Percentiles rank a stretch among this genome's conserved stretches.
These are phyloP conservation scores for Ibycter americanus DNA, from an alignment of 2,797 vertebrate genomes.

Conservation along the genomic window DNA sequence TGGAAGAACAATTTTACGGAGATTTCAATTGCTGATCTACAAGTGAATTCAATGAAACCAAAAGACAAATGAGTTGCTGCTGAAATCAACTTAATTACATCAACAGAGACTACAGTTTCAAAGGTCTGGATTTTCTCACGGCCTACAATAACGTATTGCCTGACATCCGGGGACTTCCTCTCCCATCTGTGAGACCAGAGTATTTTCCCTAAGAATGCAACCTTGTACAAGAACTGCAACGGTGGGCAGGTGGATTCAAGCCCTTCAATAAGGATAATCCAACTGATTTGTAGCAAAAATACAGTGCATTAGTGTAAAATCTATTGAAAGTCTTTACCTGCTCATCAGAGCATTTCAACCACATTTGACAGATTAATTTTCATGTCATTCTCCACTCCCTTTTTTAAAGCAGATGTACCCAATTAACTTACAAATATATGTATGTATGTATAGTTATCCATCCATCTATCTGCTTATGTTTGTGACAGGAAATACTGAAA, in stretches of 20 bases:
- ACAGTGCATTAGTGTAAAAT: background rate
- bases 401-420: background rate
- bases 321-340: background rate
- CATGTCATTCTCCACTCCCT: background rate
- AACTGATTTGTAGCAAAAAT: background rate
- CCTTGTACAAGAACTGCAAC: background rate
- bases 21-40: background rate
- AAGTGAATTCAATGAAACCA: background rate
- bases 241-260: background rate
- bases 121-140: background rate
- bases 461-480: background rate
- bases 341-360: background rate
- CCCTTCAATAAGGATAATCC: background rate
- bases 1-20: background rate
- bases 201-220: background rate
- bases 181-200: background rate
- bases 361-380: background rate
- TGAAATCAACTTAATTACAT: background rate
- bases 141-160: background rate
- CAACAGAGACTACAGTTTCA: background rate
- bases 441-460: background rate
- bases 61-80: background rate
- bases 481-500: background rate
- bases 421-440: background rate
- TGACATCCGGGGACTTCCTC: background rate